Base-by-base conservation (phyloP, 1,140 invertebrate genomes). In the Drosophila carrolli region DNA sequence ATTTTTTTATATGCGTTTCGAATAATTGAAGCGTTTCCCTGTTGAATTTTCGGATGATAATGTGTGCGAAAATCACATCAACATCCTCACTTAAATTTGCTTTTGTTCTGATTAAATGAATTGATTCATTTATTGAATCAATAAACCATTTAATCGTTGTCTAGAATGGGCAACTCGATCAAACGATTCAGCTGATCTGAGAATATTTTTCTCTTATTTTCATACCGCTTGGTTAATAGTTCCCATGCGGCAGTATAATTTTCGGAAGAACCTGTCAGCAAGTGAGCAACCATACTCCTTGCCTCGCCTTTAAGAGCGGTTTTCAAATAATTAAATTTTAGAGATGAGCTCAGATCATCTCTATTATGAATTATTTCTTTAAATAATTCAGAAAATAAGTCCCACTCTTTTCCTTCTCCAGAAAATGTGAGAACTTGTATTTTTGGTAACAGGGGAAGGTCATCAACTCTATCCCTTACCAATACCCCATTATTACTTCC, bases 241-340 rank as follows among this genome's bases (percentile, higher is more conserved):
- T 59, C 41, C 41, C 57, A 59, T 40, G 43, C 41, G 14, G 57
- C 57, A 44, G 47, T 40, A 59, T 47, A 59, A 47, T 48, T 59
- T 16, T 53, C 50, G 6, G 11, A 13, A 41, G 38, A 41, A 41
- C 13, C 38, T 41, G 38, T 41, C 13, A 41, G 11, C 38, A 41
- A 41, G 38, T 41, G 38, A 41, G 38, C 38, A 11, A 41, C 38
- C 38, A 41, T 13, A 32, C 29, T 32, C 6, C 29, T 32, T 32
- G 19, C 19, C 19, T 19, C 19, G 1, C 19, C 19, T 19, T 19
- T 32, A 32, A 46, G 44, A 46, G 32, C n/a, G 27, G 29, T 37
- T 53, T 53, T 37, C 4, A 38, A 37, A 37, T 53, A 37, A 11
- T 53, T 53, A 38, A 37, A 53, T 53, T 53, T 23, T 47, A 6